Evolutionary conservation across 1,140 invertebrate genomes (phyloP), one percentile per base, ranked within the genome.

Genomic region (Lordiphosa clarofinis): DNA sequence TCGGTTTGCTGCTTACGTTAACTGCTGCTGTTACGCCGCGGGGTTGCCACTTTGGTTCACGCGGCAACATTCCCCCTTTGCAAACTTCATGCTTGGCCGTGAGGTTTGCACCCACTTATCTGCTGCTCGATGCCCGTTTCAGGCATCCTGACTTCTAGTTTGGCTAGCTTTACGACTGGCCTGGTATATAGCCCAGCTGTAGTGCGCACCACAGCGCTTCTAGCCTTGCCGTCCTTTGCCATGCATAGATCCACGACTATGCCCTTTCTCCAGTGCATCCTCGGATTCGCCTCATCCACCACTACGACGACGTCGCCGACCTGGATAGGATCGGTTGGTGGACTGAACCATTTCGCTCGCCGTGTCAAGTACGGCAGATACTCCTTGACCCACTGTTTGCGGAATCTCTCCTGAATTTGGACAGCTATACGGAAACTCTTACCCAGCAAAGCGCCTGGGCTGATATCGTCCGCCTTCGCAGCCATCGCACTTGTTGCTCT

Each of bases 341-440:
- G 33, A 35, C 10, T 10, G 33, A 7, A 35, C 39, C 39, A 40
- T 40, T 40, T 40, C 10, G 39, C 12, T 7, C n/a, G 39, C 2
- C 39, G 4, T 15, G 15, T 15, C 15, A 15, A 15, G 15, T 15
- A 15, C n/a, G 13, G 11, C 13, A 40, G 4, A 4, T 40, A 12
- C 8, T 40, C 39, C 13, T n/a, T n/a, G n/a, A n/a, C n/a, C n/a
- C n/a, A n/a, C n/a, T n/a, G n/a, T n/a, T n/a, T n/a, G n/a, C n/a
- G n/a, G n/a, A n/a, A n/a, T 19, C 39, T 12, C 3, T 40, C 39
- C 7, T 4, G 10, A 3, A 40, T 40, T 13, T 40, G 8, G 1
- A 4, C 13, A 7, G 39, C 39, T 11, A 40, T 19, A 8, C 39
- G 39, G 13, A 40, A 40, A 40, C 39, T 40, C 39, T 40, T 40